These are phyloP conservation scores for Pseudomyrmex sp. DNA, from an alignment of 1,140 invertebrate genomes.

Conservation along the genomic window DNA sequence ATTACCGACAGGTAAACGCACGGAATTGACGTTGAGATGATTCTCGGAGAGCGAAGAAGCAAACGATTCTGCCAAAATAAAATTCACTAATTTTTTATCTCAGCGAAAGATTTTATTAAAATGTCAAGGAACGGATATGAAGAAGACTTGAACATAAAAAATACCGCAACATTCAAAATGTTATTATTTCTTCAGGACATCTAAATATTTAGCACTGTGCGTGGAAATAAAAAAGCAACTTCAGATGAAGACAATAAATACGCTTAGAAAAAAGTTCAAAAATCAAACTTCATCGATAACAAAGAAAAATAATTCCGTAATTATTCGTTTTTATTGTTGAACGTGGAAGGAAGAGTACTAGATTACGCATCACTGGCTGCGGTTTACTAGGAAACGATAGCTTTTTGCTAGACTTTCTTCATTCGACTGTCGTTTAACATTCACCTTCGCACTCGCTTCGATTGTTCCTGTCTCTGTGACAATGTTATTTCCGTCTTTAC, in stretches of 20 bases:
- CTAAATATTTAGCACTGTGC: no score
- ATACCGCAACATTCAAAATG: not conserved
- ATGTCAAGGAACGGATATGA: not conserved
- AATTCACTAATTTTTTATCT: not conserved
- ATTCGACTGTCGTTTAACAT: constrained; percentile 43
- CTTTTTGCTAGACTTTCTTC: constrained; percentile 43
- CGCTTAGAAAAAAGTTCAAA: not conserved
- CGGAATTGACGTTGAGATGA: not conserved
- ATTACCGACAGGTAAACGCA: not conserved
- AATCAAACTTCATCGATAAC: not conserved
- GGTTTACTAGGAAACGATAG: constrained; percentile 31
- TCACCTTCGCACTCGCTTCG: constrained; percentile 50
- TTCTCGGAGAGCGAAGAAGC: not conserved
- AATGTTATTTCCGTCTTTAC: not conserved
- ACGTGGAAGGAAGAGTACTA: not conserved
- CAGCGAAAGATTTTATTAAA: not conserved
- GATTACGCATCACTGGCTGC: constrained; percentile 42
- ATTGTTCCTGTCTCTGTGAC: constrained; percentile 21
- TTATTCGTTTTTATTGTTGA: not conserved
- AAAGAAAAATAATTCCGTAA: not conserved
- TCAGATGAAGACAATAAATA: not conserved
- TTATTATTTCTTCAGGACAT: constrained; percentile 5
- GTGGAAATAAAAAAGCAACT: not conserved
- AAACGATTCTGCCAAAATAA: constrained; percentile 11
- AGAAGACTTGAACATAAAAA: not conserved